Conservation (phyloP, 2,113 vertebrate species). For the Poeciliopsis retropinna region DNA sequence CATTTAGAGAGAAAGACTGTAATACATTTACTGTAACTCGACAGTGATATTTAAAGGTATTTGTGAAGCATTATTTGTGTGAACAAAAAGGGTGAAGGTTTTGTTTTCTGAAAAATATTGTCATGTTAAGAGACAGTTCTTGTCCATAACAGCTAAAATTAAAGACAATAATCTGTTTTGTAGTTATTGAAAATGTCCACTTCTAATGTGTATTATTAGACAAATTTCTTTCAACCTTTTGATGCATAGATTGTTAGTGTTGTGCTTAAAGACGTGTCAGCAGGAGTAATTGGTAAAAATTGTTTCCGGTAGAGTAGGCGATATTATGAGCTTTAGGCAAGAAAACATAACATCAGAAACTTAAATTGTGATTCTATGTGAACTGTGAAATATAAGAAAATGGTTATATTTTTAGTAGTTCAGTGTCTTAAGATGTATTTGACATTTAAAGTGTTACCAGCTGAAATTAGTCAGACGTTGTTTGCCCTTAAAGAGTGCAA, state of each 20-base stretch:
- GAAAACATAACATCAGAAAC: background rate
- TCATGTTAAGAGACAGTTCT: too few relatives aligned
- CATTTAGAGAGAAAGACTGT: background rate
- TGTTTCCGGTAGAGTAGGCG: too few relatives aligned
- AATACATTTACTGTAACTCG: background rate
- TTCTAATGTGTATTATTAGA: too few relatives aligned
- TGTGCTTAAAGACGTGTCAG: too few relatives aligned
- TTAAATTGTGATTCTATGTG: background rate
- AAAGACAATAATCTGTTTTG: background rate
- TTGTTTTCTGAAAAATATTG: too few relatives aligned
- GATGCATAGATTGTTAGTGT: too few relatives aligned
- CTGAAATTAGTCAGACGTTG: background rate
- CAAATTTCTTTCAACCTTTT: too few relatives aligned
- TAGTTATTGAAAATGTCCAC: too few relatives aligned
- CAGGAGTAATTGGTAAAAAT: too few relatives aligned
- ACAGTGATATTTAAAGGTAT: background rate
- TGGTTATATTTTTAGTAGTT: background rate
- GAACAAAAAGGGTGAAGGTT: too few relatives aligned
- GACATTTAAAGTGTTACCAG: background rate
- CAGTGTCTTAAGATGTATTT: background rate
- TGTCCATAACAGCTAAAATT: too few relatives aligned
- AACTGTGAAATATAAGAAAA: background rate
- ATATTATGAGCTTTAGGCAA: background rate
- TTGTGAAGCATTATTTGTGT: too few relatives aligned
- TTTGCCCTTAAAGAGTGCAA: background rate